Evolutionary conservation across 2,797 vertebrate species (phyloP).

Genomic region (Cirrhinus mrigala): DNA sequence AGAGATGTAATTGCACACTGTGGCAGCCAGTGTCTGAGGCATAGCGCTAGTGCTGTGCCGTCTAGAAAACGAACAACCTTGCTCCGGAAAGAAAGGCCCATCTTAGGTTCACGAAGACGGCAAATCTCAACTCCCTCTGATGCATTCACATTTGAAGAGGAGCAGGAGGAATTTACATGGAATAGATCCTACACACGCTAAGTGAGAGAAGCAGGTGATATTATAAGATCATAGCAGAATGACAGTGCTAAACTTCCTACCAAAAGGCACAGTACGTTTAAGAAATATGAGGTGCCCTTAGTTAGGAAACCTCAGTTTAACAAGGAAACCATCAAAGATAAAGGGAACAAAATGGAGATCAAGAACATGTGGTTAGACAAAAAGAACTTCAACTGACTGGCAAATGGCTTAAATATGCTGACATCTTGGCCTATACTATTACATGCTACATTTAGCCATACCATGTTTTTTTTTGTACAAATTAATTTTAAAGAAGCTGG

Average conservation of each 20-base stretch:
- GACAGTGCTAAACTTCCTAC: background rate
- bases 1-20: constrained; percentile 48
- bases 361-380: background rate
- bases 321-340: background rate
- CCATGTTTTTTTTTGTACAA: background rate
- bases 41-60: constrained; percentile 46
- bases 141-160: constrained; percentile 51
- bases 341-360: background rate
- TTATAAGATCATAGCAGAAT: background rate
- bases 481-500: background rate
- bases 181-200: constrained; percentile 87
- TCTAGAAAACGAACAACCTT: constrained; percentile 61
- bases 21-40: constrained; percentile 52
- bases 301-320: background rate
- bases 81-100: constrained; percentile 64
- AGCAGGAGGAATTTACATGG: constrained; percentile 81
- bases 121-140: constrained; percentile 38
- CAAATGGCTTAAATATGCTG: background rate
- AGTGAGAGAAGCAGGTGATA: constrained; percentile 50
- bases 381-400: background rate
- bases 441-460: background rate
- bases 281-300: background rate
- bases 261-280: background rate
- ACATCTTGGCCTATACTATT: background rate
- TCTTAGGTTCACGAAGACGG: constrained; percentile 22